Evolutionary conservation across 2,797 vertebrate genomes (phyloP), one percentile per base, ranked within the genome.

Genomic region (Anguilla pacifica): DNA sequence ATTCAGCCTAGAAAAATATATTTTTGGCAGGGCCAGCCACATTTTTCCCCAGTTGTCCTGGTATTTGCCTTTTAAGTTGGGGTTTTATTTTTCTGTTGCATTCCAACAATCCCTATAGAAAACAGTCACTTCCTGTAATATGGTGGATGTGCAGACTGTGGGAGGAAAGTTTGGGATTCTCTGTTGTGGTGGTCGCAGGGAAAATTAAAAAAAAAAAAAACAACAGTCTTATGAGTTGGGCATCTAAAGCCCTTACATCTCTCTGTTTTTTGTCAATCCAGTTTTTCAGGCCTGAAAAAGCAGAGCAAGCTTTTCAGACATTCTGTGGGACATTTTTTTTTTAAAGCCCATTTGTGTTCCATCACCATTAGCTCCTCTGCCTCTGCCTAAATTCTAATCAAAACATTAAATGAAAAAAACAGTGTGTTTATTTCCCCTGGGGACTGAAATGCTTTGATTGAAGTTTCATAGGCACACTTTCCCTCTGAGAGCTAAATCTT

Each of bases 61-160:
- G 90, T 91, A 90, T 91, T 84, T 89, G 85, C 85, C 64, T 89
- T 92, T 92, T 90, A 85, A 87, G 86, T 87, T 43, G 51, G 83
- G 46, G 74, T 88, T 89, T 89, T 89, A 84, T 88, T 90, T 91
- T 92, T 89, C 87, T 88, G 89, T 87, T 85, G 87, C 90, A 90
- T 93, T 93, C 92, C 92, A 91, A 82, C 82, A 72, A 88, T 93
- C 91, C 91, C 94, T 87, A 90, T 85, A 90, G 90, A 93, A 94
- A 93, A 93, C 90, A 90, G 49, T 88, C 77, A 89, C 93, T 93
- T 93, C 92, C 92, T 93, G 92, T 87, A 86, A 53, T 83, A 89
- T 51, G 55, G 86, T 89, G 83, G 82, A 87, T 1, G 15, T 88
- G 55, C 85, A n/a, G 10, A n/a, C 86, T 79, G 83, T 79, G 87